phyloP scores from a whole-genome alignment of 2,113 vertebrate species.

The Odobenus rosmarus region DNA sequence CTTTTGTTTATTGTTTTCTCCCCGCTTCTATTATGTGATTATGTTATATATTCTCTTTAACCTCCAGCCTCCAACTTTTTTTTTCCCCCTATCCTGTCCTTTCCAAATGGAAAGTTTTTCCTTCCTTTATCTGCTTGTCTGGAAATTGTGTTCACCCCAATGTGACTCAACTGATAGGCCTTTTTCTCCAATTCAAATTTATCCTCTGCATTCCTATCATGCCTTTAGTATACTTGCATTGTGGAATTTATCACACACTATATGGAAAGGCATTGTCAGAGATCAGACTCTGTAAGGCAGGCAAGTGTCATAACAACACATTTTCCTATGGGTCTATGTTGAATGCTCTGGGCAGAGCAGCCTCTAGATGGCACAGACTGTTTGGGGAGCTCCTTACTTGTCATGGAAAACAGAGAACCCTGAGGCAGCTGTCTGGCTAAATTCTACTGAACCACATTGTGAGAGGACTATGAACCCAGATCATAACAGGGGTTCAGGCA shows the following conservation, averaged over 20 bases:
- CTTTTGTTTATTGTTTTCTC: not conserved
- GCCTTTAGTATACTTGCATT: not conserved
- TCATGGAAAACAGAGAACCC: not conserved
- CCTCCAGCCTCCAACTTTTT: too few species aligned
- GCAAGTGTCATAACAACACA: too few species aligned
- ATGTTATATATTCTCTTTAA: not conserved
- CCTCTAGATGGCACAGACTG: not conserved
- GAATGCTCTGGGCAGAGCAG: not conserved
- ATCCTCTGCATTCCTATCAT: not conserved
- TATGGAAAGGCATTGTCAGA: not conserved
- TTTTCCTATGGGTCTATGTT: fast-evolving
- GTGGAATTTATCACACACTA: not conserved
- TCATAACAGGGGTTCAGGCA: not conserved
- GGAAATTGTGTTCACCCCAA: not conserved
- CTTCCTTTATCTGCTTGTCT: not conserved
- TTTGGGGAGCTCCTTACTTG: not conserved
- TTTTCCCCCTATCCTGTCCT: fast-evolving
- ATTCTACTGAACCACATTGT: not conserved
- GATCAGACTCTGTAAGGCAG: not conserved
- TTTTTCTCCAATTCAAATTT: not conserved
- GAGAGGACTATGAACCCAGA: not conserved
- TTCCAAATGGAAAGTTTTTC: not conserved
- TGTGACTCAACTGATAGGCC: not conserved
- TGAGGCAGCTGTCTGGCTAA: not conserved
- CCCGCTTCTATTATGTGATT: not conserved